Evolutionary conservation across 53 echinoderm and acorn worm genomes (phyloP), one percentile per base, ranked within the genome.

Genomic region (Echinometra lucunter): DNA sequence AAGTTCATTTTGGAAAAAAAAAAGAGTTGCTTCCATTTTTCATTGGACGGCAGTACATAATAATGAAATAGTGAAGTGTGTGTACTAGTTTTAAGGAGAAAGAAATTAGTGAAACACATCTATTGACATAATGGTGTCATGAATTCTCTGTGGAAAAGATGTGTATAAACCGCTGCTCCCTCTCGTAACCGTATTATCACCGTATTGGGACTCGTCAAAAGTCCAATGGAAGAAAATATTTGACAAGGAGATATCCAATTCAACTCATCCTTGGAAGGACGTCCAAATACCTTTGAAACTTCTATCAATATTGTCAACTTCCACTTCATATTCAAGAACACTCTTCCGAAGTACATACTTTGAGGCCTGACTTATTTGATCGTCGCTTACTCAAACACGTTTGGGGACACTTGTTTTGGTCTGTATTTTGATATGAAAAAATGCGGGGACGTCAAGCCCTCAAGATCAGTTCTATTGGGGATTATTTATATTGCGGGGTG

Each of bases 311-410:
- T 47, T 85, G 19, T 49, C 85, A 85, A 45, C 49, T 49, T 47
- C 45, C 30, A 45, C 40, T 85, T 44, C n/a, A 49, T n/a, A 13
- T 85, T 47, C 85, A 85, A 47, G 85, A 47, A 47, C 85, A 47
- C 85, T 19, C 45, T 27, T 85, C 53, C 12, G 85, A 85, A 85
- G 85, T 85, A 85, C n/a, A n/a, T n/a, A n/a, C 85, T 85, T 85
- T 85, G 85, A 85, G 27, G 85, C 85, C 49, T 85, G 49, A 6
- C 49, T 13, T 85, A 85, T 85, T 85, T 85, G 85, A 45, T n/a
- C 85, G 49, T n/a, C 28, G 28, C 85, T 28, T 45, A 85, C 6
- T 30, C 85, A 85, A 85, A 85, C 49, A 85, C 85, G 8, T 28
- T 49, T 49, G 49, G n/a, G 49, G 85, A 85, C 85, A 47, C 85